These are phyloP conservation scores for Esox niger DNA, from an alignment of 2,113 vertebrate species.

Conservation along the genomic window DNA sequence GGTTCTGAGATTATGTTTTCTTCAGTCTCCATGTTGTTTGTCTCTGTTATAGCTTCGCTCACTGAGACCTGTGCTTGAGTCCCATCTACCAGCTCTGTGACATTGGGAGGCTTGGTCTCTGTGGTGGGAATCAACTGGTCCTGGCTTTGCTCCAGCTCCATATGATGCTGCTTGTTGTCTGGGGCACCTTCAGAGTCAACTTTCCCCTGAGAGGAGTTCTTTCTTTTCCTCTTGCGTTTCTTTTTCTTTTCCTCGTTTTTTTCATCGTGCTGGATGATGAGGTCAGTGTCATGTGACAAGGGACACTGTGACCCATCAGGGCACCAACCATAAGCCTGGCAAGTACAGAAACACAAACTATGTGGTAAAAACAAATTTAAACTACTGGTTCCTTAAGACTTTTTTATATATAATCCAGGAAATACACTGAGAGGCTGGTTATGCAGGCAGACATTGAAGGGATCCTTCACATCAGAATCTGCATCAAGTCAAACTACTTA, in stretches of 20 bases:
- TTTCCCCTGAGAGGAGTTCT: slow-evolving; percentile 46
- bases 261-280: slow-evolving; percentile 90
- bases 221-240: slow-evolving; percentile 77
- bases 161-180: slow-evolving; percentile 53
- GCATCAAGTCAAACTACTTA: slow-evolving; percentile 51
- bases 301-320: slow-evolving; percentile 82
- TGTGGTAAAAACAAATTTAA: not conserved
- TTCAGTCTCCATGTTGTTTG: not conserved
- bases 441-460: not conserved
- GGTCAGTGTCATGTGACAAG: slow-evolving; percentile 92
- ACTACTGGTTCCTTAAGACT: not conserved
- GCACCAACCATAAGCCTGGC: slow-evolving; percentile 94
- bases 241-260: slow-evolving; percentile 74
- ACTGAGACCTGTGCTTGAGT: not conserved
- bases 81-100: not conserved
- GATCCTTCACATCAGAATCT: not conserved
- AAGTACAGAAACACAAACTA: not conserved
- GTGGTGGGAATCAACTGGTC: slow-evolving; percentile 24
- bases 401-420: too few species aligned
- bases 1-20: not conserved
- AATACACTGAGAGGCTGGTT: too few species aligned
- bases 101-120: not conserved
- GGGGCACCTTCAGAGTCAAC: slow-evolving; percentile 38
- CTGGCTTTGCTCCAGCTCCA: slow-evolving; percentile 57
- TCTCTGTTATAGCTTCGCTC: not conserved